Percentiles rank a stretch among this genome's conserved stretches.
These are phyloP conservation scores for Caranx ignobilis DNA, from an alignment of 2,113 vertebrate genomes.

Conservation along the genomic window DNA sequence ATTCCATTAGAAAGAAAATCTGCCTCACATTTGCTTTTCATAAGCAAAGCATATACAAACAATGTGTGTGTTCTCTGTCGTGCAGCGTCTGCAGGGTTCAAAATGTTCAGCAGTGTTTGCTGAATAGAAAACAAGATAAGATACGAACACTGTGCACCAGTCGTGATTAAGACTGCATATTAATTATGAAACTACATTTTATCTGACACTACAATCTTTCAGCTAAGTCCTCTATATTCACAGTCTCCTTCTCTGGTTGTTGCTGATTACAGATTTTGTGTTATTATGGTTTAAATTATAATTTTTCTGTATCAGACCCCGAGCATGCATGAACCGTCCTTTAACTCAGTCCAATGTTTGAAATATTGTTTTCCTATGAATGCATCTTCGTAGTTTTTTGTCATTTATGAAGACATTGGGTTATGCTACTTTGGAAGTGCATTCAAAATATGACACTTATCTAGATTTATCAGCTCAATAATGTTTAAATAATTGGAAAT, in stretches of 20 bases:
- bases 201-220: neutral
- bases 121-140: neutral
- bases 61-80: neutral
- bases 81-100: neutral
- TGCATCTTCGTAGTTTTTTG: neutral
- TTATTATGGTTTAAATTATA: neutral
- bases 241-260: neutral
- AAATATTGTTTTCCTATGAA: neutral
- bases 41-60: neutral
- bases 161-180: slow-evolving; percentile 1
- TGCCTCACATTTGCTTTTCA: neutral
- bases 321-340: neutral
- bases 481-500: neutral
- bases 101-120: neutral
- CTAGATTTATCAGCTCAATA: neutral
- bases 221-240: neutral
- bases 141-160: neutral
- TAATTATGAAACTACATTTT: neutral
- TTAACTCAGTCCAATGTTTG: neutral
- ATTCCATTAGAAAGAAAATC: neutral
- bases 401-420: neutral
- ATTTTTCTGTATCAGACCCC: neutral
- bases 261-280: neutral
- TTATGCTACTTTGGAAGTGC: too few species aligned
- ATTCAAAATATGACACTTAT: neutral